Conservation (phyloP, 2,888 invertebrate species). For the Phrixothrix hirtus region DNA sequence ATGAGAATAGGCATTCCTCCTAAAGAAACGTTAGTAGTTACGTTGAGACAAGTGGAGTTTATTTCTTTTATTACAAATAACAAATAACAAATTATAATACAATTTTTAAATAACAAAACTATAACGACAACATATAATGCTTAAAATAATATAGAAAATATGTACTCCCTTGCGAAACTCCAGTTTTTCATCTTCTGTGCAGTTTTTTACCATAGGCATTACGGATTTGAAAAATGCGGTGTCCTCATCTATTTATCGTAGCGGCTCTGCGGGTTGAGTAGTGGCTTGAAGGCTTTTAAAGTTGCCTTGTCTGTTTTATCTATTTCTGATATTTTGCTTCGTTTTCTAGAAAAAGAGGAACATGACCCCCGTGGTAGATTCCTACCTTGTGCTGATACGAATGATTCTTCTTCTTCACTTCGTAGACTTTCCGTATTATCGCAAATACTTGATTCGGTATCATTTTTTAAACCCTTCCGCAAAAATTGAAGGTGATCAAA, state of each 20-base stretch:
- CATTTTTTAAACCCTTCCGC: neutral
- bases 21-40: too few species aligned
- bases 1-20: too few species aligned
- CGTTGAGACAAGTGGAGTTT: too few species aligned
- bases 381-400: neutral
- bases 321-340: too few species aligned
- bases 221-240: neutral
- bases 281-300: too few species aligned
- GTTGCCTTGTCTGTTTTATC: too few species aligned
- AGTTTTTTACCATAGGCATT: neutral
- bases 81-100: neutral
- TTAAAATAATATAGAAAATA: too few species aligned
- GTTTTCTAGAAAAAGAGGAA: neutral
- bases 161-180: neutral
- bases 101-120: neutral
- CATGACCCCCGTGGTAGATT: neutral
- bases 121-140: neutral
- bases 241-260: neutral
- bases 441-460: neutral
- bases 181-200: neutral
- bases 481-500: slow-evolving; percentile 2
- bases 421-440: neutral
- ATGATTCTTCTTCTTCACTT: neutral
- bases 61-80: neutral
- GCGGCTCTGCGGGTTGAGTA: too few species aligned